phyloP scores from a whole-genome alignment of 2,797 vertebrate species.

The Sarcoramphus papa region DNA sequence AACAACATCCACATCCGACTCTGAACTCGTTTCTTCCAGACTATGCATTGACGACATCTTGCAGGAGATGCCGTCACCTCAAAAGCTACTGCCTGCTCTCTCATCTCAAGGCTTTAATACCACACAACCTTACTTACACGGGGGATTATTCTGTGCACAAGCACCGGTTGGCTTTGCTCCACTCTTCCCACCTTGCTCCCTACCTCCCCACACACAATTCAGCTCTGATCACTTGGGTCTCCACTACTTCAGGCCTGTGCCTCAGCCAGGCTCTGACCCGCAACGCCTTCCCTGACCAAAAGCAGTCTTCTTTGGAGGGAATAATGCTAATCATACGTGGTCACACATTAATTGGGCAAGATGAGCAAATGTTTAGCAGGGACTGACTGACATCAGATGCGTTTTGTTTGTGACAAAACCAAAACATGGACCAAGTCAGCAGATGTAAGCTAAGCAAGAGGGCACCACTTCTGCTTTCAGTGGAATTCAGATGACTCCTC shows the following conservation, averaged over 20 bases:
- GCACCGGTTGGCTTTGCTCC: neutral
- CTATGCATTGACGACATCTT: accelerated
- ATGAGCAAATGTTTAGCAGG: neutral
- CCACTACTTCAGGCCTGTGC: neutral
- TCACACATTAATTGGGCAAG: neutral
- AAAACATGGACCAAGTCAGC: accelerated
- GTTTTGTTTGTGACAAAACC: no score
- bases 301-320: neutral
- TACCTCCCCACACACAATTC: neutral
- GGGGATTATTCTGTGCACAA: neutral
- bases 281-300: neutral
- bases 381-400: accelerated
- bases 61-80: neutral
- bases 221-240: neutral
- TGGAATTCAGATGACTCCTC: neutral
- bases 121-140: accelerated
- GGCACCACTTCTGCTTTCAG: neutral
- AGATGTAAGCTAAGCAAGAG: neutral
- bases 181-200: neutral
- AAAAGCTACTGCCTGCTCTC: neutral
- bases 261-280: neutral
- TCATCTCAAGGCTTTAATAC: neutral
- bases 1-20: neutral
- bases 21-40: neutral
- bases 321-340: accelerated